Evolutionary conservation across 1,140 invertebrate species (phyloP).

Genomic region (Drosophila cardini): DNA sequence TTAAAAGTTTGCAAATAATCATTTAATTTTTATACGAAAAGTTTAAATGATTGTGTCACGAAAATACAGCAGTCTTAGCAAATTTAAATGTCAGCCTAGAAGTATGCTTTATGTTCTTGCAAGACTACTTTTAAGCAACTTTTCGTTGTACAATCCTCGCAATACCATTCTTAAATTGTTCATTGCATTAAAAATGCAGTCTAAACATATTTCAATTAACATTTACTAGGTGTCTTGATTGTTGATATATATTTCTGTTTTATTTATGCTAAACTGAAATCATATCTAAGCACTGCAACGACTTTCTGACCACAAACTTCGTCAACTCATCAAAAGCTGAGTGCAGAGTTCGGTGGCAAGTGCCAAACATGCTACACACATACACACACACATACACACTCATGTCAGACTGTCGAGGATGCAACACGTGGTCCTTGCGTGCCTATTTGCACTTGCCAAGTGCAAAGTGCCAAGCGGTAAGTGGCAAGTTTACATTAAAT

Average conservation of each 20-base stretch:
- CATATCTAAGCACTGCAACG: constrained; percentile 66
- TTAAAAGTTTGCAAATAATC: no score
- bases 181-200: neutral
- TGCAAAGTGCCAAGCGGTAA: constrained; percentile 70
- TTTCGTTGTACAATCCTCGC: neutral
- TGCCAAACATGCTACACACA: constrained; percentile 17
- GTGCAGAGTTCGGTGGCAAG: constrained; percentile 37
- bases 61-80: no score
- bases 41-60: no score
- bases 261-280: constrained; percentile 25
- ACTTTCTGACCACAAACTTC: constrained; percentile 71
- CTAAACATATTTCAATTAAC: constrained; percentile 7
- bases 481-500: constrained; percentile 79
- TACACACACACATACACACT: no score
- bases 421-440: constrained; percentile 76
- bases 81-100: no score
- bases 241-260: neutral
- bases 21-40: no score
- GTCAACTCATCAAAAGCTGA: constrained; percentile 62
- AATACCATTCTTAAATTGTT: neutral
- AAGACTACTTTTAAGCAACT: neutral
- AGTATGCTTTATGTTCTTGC: no score
- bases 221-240: constrained; percentile 7
- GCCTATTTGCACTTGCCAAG: constrained; percentile 75
- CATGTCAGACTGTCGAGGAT: constrained; percentile 38